Percentiles rank a stretch among this genome's conserved stretches.
phyloP scores from a whole-genome alignment of 2,888 invertebrate species.

The Thera obeliscata region DNA sequence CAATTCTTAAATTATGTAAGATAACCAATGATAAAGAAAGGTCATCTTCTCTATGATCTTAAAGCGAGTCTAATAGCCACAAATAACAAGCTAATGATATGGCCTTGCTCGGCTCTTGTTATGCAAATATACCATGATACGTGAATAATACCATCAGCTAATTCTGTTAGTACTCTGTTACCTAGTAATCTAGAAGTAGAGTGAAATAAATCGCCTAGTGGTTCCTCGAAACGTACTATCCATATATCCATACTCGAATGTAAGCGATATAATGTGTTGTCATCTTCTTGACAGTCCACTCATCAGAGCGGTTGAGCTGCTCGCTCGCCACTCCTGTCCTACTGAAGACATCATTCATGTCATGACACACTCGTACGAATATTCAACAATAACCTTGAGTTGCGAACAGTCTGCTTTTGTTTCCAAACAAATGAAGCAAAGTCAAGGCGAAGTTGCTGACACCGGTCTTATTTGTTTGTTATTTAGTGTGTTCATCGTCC shows the following conservation, averaged over 20 bases:
- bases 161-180: neutral
- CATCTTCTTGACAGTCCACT: too few relatives aligned
- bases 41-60: constrained; percentile 1
- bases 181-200: neutral
- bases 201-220: neutral
- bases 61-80: constrained; percentile 2
- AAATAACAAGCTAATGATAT: neutral
- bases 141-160: neutral
- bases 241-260: too few relatives aligned
- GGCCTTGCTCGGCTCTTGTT: neutral
- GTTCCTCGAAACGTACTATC: neutral
- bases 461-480: neutral
- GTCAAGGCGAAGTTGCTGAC: constrained; percentile 13
- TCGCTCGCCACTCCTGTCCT: neutral
- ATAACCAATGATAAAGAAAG: neutral
- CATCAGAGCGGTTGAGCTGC: too few relatives aligned
- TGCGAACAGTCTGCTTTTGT: constrained; percentile 1
- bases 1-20: neutral
- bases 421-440: neutral
- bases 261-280: too few relatives aligned
- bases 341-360: neutral
- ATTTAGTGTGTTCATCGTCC: neutral
- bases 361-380: neutral
- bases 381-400: neutral
- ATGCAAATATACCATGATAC: neutral